phyloP scores from a whole-genome alignment of 2,888 invertebrate genomes.

The Nemotelus nigrinus region DNA sequence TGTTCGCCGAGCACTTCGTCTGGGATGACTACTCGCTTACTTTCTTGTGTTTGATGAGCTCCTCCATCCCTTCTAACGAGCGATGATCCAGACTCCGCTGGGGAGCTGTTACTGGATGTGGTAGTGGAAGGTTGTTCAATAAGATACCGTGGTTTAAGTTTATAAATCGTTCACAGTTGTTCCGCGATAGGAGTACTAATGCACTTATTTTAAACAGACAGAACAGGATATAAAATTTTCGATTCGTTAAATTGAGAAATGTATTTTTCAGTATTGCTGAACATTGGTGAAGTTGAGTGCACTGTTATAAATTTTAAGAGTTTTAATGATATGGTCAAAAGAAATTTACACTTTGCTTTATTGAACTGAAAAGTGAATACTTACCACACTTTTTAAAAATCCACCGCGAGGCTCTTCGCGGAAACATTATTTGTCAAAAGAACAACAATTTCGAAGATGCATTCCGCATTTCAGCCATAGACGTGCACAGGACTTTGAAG shows the following conservation, averaged over 20 bases:
- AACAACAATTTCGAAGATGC: too few relatives aligned
- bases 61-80: background rate
- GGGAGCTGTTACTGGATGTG: constrained; percentile 45
- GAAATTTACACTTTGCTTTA: too few relatives aligned
- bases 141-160: constrained; percentile 46
- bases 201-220: constrained; percentile 25
- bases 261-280: background rate
- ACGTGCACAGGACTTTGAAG: too few relatives aligned
- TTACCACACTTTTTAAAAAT: too few relatives aligned
- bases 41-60: constrained; percentile 7
- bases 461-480: too few relatives aligned
- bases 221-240: constrained; percentile 41
- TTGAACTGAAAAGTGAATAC: too few relatives aligned
- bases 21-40: background rate
- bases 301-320: too few relatives aligned
- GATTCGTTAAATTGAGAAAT: constrained; percentile 43
- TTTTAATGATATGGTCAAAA: too few relatives aligned
- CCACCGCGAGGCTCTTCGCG: too few relatives aligned
- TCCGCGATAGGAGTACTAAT: constrained; percentile 48
- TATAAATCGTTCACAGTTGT: constrained; percentile 47
- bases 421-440: too few relatives aligned
- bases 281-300: too few relatives aligned
- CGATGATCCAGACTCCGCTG: constrained; percentile 18
- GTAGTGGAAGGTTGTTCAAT: constrained; percentile 36
- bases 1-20: background rate